Percentiles rank a stretch among this genome's conserved stretches.
phyloP scores from a whole-genome alignment of 2,888 invertebrate species.

The Dascillus cervinus region DNA sequence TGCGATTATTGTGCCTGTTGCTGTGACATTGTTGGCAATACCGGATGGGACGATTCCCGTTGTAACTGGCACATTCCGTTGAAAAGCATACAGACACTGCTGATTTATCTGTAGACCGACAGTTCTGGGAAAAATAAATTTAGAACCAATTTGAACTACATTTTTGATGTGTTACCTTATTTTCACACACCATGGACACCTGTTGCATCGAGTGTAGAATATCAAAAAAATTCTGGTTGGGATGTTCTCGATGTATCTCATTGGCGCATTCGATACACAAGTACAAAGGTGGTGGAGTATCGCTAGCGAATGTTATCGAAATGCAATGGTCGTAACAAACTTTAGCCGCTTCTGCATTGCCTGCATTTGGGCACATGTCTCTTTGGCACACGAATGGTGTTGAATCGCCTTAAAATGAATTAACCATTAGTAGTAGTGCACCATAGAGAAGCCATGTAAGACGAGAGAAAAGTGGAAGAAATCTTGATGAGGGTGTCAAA shows the following conservation, averaged over 20 bases:
- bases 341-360: slow-evolving; percentile 81
- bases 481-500: too few relatives aligned
- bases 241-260: slow-evolving; percentile 81
- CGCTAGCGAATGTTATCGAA: slow-evolving; percentile 77
- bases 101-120: slow-evolving; percentile 82
- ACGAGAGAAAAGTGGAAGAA: slow-evolving; percentile 4
- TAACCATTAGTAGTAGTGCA: too few relatives aligned
- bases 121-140: too few relatives aligned
- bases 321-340: slow-evolving; percentile 92
- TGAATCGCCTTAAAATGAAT: slow-evolving; percentile 52
- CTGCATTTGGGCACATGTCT: slow-evolving; percentile 83
- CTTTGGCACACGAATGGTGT: slow-evolving; percentile 82
- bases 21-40: slow-evolving; percentile 87
- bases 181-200: slow-evolving; percentile 92
- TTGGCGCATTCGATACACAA: slow-evolving; percentile 95
- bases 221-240: slow-evolving; percentile 77
- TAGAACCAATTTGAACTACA: not conserved
- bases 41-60: slow-evolving; percentile 92
- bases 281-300: slow-evolving; percentile 89
- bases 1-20: slow-evolving; percentile 77
- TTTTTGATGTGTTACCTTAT: slow-evolving; percentile 56
- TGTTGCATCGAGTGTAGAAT: slow-evolving; percentile 90
- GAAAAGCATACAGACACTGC: slow-evolving; percentile 96
- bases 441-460: too few relatives aligned
- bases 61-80: slow-evolving; percentile 92